Evolutionary conservation across 2,113 vertebrate genomes (phyloP).

Genomic region (Limnothrissa miodon): DNA sequence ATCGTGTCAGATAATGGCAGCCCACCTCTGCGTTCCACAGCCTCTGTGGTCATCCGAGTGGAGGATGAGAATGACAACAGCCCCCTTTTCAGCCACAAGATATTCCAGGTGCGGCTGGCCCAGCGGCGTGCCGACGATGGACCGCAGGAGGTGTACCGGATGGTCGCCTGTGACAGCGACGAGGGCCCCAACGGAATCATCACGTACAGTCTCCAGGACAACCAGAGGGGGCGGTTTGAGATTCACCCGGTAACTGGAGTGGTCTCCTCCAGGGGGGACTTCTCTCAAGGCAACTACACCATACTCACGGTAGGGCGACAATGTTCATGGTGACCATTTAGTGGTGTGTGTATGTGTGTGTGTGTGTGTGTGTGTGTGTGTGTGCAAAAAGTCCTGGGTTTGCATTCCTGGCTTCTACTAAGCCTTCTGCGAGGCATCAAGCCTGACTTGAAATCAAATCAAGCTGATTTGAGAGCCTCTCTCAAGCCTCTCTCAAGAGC

Average conservation of each 20-base stretch:
- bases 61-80: slow-evolving; percentile 87
- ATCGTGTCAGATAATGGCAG: slow-evolving; percentile 85
- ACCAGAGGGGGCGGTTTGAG: slow-evolving; percentile 68
- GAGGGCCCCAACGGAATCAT: slow-evolving; percentile 80
- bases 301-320: slow-evolving; percentile 80
- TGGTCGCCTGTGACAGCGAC: slow-evolving; percentile 85
- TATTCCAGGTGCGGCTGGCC: slow-evolving; percentile 81
- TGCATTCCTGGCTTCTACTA: too few relatives aligned
- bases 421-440: not conserved
- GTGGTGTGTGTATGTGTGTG: not conserved
- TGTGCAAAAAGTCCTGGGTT: not conserved
- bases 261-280: slow-evolving; percentile 77
- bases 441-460: too few relatives aligned
- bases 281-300: slow-evolving; percentile 83
- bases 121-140: slow-evolving; percentile 59
- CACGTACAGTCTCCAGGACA: slow-evolving; percentile 82
- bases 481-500: not conserved
- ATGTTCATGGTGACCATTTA: not conserved
- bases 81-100: slow-evolving; percentile 87
- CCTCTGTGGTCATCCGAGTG: slow-evolving; percentile 83
- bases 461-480: not conserved
- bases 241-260: slow-evolving; percentile 78
- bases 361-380: not conserved
- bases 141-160: slow-evolving; percentile 73
- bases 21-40: slow-evolving; percentile 81